Percentiles rank a stretch among this genome's conserved stretches.
Conservation (phyloP, 2,888 invertebrate species). For the Mellilla xanthometata region DNA sequence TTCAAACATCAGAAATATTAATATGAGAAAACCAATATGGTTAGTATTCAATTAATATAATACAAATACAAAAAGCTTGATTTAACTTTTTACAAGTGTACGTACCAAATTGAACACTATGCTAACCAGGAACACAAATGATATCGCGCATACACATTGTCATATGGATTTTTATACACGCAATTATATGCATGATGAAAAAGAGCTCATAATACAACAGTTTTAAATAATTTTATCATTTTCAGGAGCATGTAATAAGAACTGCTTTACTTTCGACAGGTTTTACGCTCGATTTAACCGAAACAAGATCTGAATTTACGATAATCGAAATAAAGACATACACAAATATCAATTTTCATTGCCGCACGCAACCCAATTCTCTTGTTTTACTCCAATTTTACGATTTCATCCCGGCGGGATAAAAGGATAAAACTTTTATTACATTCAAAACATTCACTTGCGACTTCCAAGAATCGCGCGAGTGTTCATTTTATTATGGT, state of each 20-base stretch:
- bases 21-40: no score
- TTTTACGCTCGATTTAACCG: constrained; percentile 76
- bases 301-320: constrained; percentile 70
- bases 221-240: constrained; percentile 27
- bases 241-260: constrained; percentile 70
- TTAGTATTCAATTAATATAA: no score
- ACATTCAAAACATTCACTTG: constrained; percentile 37
- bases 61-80: no score
- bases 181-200: no score
- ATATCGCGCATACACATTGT: no score
- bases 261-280: constrained; percentile 66
- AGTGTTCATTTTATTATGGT: constrained; percentile 44
- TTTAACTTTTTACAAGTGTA: no score
- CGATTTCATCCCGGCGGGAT: constrained; percentile 44
- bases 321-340: constrained; percentile 73
- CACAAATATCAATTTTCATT: constrained; percentile 56
- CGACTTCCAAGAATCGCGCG: constrained; percentile 36
- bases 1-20: no score
- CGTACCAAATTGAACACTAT: no score
- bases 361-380: constrained; percentile 26
- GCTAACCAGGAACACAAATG: no score
- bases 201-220: background rate
- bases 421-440: constrained; percentile 45
- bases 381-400: constrained; percentile 54
- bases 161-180: no score